These are phyloP conservation scores for Stomatorhinus ivindoensis DNA, from an alignment of 2,113 vertebrate species.

Conservation along the genomic window DNA sequence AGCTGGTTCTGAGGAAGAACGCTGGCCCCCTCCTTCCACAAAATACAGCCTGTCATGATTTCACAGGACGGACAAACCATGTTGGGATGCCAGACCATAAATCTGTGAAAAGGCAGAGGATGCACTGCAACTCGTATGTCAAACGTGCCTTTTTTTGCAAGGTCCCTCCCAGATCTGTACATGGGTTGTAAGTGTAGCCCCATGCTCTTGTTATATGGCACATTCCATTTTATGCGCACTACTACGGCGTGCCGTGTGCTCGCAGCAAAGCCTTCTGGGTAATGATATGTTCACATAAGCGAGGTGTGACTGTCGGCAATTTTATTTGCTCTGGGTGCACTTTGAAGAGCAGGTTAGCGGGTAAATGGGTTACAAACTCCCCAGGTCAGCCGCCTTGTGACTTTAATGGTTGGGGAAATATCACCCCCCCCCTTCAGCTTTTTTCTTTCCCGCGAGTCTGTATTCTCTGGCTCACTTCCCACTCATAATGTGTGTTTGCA, in stretches of 20 bases:
- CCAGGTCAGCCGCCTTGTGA: neutral
- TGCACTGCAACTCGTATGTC: neutral
- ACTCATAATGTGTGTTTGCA: slow-evolving; percentile 14
- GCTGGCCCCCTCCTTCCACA: neutral
- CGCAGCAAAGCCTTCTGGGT: neutral
- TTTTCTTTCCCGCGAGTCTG: neutral
- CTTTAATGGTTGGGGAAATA: neutral
- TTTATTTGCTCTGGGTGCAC: neutral
- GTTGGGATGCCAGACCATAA: neutral
- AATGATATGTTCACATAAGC: neutral
- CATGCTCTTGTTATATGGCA: neutral
- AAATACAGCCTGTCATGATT: neutral
- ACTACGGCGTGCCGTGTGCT: neutral
- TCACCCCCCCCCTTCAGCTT: neutral
- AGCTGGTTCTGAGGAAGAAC: neutral
- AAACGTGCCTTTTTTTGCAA: neutral
- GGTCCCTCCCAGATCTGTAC: neutral
- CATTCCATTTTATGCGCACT: neutral
- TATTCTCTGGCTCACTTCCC: neutral
- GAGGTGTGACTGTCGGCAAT: neutral
- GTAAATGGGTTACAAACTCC: neutral
- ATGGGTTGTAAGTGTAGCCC: neutral
- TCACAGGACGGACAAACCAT: neutral
- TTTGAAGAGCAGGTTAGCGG: neutral
- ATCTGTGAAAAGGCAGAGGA: neutral